Percentiles rank a stretch among this genome's conserved stretches.
Evolutionary conservation across 2,888 invertebrate species (phyloP).

Genomic region (Eucera pruinosa): DNA sequence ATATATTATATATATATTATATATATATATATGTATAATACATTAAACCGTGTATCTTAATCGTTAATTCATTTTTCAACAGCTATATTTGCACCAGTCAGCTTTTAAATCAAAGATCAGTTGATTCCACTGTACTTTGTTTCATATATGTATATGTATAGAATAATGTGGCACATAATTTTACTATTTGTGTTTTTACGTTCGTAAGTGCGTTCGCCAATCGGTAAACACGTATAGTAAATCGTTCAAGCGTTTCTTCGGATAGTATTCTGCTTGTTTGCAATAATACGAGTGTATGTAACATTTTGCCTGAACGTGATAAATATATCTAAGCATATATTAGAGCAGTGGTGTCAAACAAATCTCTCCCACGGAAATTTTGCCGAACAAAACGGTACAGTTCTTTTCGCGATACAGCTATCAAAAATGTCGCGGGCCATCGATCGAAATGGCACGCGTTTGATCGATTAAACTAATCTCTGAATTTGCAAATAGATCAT

Average conservation of each 20-base stretch:
- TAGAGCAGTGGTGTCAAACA: no score
- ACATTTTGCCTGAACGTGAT: constrained; percentile 20
- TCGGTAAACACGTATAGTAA: constrained; percentile 28
- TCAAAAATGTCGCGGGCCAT: no score
- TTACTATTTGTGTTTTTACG: constrained; percentile 30
- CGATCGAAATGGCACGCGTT: no score
- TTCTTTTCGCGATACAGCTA: no score
- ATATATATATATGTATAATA: no score
- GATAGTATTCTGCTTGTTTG: constrained; percentile 20
- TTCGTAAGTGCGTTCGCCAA: constrained; percentile 18
- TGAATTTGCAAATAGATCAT: no score
- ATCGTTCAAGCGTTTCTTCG: constrained; percentile 25
- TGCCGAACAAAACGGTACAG: no score
- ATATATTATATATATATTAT: no score
- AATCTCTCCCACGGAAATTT: no score
- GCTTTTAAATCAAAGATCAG: constrained; percentile 21
- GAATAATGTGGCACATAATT: constrained; percentile 49
- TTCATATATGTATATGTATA: constrained; percentile 19
- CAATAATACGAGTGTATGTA: constrained; percentile 28
- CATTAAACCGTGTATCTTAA: constrained; percentile 26
- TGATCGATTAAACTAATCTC: no score
- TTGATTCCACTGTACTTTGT: constrained; percentile 33
- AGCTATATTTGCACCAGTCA: constrained; percentile 44
- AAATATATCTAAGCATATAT: constrained; percentile 40
- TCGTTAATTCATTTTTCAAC: constrained; percentile 26